Base-by-base conservation (phyloP, 2,113 vertebrate genomes). In the Mystacornis crossleyi region DNA sequence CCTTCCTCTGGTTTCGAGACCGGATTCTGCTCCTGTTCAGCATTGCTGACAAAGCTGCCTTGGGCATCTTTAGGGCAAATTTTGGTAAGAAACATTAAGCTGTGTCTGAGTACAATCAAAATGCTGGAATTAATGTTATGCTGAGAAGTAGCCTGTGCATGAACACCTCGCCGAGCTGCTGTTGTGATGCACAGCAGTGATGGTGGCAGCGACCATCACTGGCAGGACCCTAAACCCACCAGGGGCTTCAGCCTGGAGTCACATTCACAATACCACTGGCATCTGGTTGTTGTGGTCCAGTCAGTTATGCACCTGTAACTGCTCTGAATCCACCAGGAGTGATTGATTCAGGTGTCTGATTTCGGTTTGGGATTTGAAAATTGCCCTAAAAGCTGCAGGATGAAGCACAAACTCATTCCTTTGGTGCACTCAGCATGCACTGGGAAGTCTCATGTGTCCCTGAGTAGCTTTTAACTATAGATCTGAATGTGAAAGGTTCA, bases 181-280 rank as follows among this genome's bases (percentile, higher is more conserved):
- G 73, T 3, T 42, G 83, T 25, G 54, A 5, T 51, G 33, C 4
- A 6, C 24, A 45, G 31, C 0, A 0, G 4, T 16, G 53, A 7
- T 9, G 45, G 45, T 7, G 65, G 47, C 36, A 78, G 40, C 34
- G 4, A 6, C 66, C n/a, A n/a, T 48, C 48, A 7, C 33, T 54
- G 65, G 16, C 47, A 80, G 79, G 70, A 75, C 60, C 43, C 38
- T 53, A 26, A 18, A 2, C 12, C 86, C 55, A 11, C 20, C 43
- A 12, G 0, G 6, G 33, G 21, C 55, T 60, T 55, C 60, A 43
- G 29, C 23, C 70, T n/a, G 79, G 36, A 77, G 31, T 10, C 0
- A 0, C 24, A 20, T 13, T 48, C 53, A 40, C 43, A 65, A 2
- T 16, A 33, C 29, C 42, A 33, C 70, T 62, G 60, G 21, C 29